Percentiles rank a stretch among this genome's conserved stretches.
Conservation (phyloP, 2,888 invertebrate genomes). For the Noctua janthe region DNA sequence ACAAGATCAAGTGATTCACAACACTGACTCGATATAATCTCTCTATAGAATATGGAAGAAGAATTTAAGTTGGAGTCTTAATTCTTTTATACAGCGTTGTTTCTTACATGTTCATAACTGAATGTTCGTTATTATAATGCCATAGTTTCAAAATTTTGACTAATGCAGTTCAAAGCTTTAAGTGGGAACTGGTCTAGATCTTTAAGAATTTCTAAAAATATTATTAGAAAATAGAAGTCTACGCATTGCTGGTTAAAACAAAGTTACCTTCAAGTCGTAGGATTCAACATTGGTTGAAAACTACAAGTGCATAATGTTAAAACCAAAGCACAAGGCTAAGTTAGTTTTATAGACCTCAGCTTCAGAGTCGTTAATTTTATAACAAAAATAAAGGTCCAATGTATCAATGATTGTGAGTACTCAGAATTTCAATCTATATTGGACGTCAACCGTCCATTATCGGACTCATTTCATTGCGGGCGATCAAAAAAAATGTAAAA, state of each 20-base stretch:
- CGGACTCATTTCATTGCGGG: slow-evolving; percentile 70
- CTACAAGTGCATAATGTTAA: neutral
- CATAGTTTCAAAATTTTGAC: neutral
- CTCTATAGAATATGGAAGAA: no score
- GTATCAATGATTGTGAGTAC: slow-evolving; percentile 27
- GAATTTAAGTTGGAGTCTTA: neutral
- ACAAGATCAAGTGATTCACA: neutral
- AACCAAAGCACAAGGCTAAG: neutral
- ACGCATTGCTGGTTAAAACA: neutral
- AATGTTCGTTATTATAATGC: neutral
- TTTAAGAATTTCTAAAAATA: neutral
- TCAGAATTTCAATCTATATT: slow-evolving; percentile 46
- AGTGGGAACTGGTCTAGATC: neutral
- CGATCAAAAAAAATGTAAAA: slow-evolving; percentile 76
- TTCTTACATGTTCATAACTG: neutral
- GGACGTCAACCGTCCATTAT: slow-evolving; percentile 50
- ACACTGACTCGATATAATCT: no score
- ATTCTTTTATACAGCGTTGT: neutral
- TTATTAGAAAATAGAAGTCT: neutral
- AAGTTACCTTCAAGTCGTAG: neutral
- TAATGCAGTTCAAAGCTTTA: neutral
- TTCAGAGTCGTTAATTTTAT: neutral
- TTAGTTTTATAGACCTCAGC: neutral
- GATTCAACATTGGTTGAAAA: neutral
- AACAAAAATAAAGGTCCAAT: neutral